These are phyloP conservation scores for Pongo abelii DNA, from an alignment of 2,113 vertebrate genomes.

Conservation along the genomic window DNA sequence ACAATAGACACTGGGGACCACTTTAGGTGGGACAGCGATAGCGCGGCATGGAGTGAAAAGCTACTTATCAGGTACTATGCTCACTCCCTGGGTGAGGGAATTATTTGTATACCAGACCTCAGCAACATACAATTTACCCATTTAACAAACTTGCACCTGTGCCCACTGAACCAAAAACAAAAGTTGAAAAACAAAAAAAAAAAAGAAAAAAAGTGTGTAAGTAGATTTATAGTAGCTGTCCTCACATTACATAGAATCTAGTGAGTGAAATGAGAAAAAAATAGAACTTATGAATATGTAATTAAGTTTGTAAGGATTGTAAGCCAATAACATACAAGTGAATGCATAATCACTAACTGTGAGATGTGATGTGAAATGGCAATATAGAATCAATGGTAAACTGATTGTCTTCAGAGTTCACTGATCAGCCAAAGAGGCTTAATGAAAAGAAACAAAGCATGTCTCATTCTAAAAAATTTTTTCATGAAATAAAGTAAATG, in stretches of 20 bases:
- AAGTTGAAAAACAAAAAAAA: too few species aligned
- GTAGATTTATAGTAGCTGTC: background rate
- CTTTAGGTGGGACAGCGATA: too few species aligned
- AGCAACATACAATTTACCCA: too few species aligned
- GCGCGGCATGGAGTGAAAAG: too few species aligned
- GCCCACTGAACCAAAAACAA: too few species aligned
- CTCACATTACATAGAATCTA: background rate
- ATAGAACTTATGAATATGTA: background rate
- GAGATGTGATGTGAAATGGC: background rate
- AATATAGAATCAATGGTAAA: background rate
- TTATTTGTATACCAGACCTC: too few species aligned
- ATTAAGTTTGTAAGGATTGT: background rate
- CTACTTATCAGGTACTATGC: too few species aligned
- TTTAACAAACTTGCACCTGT: too few species aligned
- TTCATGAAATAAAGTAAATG: background rate
- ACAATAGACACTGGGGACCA: too few species aligned
- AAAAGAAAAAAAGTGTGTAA: background rate
- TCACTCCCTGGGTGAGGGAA: too few species aligned
- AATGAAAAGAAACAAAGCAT: background rate
- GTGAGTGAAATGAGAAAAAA: background rate
- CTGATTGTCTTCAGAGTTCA: background rate
- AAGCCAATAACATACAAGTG: background rate
- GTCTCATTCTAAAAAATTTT: background rate
- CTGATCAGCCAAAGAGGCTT: background rate
- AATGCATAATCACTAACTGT: background rate